Conservation (phyloP, 1,140 invertebrate species). For the Metopolophium dirhodum region DNA sequence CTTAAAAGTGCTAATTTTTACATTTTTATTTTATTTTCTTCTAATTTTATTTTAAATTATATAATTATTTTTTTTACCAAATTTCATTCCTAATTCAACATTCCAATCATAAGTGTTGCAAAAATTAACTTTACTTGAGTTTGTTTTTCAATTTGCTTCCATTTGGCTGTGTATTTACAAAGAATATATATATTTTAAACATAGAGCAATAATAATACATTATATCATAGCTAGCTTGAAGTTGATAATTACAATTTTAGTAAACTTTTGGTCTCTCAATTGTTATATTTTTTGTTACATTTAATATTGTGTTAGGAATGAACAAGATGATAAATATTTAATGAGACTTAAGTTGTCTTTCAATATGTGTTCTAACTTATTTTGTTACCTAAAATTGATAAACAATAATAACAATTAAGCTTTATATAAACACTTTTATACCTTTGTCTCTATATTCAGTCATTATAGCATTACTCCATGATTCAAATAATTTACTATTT, state of each 20-base stretch:
- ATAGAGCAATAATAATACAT: constrained; percentile 38
- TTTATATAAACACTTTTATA: neutral
- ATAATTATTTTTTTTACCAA: constrained; percentile 26
- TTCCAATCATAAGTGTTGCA: constrained; percentile 44
- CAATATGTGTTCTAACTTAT: constrained; percentile 35
- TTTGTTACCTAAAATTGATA: constrained; percentile 25
- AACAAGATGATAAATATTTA: constrained; percentile 33
- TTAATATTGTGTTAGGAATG: constrained; percentile 44
- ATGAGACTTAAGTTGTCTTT: constrained; percentile 50
- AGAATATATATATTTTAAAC: constrained; percentile 37
- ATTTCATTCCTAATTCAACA: constrained; percentile 50
- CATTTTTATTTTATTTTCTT: constrained; percentile 26
- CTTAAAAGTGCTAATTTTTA: constrained; percentile 44
- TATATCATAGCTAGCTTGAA: neutral
- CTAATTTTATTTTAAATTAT: constrained; percentile 31
- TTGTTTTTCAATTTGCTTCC: constrained; percentile 46
- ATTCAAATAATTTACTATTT: neutral
- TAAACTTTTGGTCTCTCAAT: constrained; percentile 36
- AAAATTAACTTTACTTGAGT: constrained; percentile 32
- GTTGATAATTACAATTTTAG: constrained; percentile 24
- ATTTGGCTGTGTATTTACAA: constrained; percentile 52
- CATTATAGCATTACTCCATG: neutral
- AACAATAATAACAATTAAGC: neutral
- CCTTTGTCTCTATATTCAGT: neutral
- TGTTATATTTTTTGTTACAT: constrained; percentile 49